A percentile compares a stretch with the other conserved stretches of the same genome.
These are phyloP conservation scores for Monomorium pharaonis DNA, from an alignment of 1,140 invertebrate genomes.

Conservation along the genomic window DNA sequence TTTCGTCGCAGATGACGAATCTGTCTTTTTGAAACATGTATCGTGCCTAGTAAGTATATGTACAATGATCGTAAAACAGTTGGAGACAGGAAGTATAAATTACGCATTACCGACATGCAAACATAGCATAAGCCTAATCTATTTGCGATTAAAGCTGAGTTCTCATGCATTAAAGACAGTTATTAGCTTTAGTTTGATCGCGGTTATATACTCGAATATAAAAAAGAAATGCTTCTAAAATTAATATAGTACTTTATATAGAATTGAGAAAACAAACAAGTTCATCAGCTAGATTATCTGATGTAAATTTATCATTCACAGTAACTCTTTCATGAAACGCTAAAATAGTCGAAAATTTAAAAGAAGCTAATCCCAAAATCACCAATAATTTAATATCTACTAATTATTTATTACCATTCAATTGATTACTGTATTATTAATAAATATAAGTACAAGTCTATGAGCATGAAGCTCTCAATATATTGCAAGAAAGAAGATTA, in stretches of 20 bases:
- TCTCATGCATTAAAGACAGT: constrained; percentile 20
- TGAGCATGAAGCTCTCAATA: neutral
- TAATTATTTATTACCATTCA: neutral
- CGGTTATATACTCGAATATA: neutral
- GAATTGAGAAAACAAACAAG: neutral
- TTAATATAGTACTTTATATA: neutral
- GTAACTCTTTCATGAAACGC: neutral
- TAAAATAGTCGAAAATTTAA: constrained; percentile 1
- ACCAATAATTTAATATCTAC: neutral
- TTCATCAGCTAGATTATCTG: neutral
- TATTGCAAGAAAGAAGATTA: neutral
- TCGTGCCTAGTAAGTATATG: constrained; percentile 11
- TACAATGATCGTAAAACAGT: constrained; percentile 30
- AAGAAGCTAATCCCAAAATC: neutral
- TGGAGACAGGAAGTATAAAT: constrained; percentile 38
- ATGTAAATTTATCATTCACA: neutral
- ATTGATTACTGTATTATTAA: neutral
- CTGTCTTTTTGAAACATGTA: constrained; percentile 10
- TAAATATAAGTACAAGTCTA: neutral
- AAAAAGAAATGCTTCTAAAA: neutral
- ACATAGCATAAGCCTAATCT: constrained; percentile 43
- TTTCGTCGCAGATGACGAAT: neutral
- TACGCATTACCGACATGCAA: constrained; percentile 47
- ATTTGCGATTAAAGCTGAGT: constrained; percentile 51
- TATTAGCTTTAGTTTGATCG: neutral